Evolutionary conservation across 2,113 vertebrate genomes (phyloP), one percentile per base, ranked within the genome.

Genomic region (Tor tambroides): DNA sequence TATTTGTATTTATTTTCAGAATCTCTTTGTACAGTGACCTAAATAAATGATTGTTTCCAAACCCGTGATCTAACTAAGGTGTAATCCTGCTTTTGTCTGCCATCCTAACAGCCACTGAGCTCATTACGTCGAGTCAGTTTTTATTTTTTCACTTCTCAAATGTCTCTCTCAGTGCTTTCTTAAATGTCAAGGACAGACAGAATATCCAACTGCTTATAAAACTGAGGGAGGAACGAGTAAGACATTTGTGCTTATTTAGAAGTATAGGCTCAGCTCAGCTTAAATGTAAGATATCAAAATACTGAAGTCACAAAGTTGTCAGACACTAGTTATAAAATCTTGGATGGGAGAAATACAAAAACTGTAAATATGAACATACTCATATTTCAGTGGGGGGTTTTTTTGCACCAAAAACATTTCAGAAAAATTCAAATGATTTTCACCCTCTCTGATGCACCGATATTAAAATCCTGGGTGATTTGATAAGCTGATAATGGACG

Each of bases 1-100:
- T n/a, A 82, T 63, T 19, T 4, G 17, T 26, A 19, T 54, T 12
- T 61, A 80, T 80, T 49, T 76, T 77, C 79, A 65, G 80, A 26
- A 51, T 72, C 28, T 71, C 38, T 83, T 46, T 74, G 65, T 74
- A 59, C 79, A 65, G 51, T 76, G 84, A 83, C 84, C 78, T 32
- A 86, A 86, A 86, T 78, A 83, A 72, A 85, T 75, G 54, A 35
- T 71, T 85, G 51, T 86, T 87, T 69, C 82, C 81, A 87, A 59
- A 82, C 85, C 75, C 49, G 35, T 85, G 77, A 84, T 76, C 67
- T 56, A 85, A 89, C 65, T 56, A 59, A 77, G 72, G 28, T 59
- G 35, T 88, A 88, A 88, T 87, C 61, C 54, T 19, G 30, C 51
- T 84, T 71, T 54, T 85, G 65, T 84, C 49, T 69, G 46, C 38